phyloP scores from a whole-genome alignment of 2,797 vertebrate genomes.

The Clarias laeviceps region DNA sequence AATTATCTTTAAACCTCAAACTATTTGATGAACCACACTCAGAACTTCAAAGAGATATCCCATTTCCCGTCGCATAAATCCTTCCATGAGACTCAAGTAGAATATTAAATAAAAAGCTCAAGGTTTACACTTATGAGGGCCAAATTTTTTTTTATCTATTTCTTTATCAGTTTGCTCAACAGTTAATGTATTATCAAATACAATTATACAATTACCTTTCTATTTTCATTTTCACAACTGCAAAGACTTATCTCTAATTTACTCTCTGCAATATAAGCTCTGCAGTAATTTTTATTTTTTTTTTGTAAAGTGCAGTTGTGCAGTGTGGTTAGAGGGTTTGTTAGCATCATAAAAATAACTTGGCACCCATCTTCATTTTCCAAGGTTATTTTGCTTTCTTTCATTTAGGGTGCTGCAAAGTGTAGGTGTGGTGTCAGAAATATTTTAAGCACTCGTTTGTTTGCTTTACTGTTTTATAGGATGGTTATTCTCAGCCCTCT shows the following conservation, averaged over 20 bases:
- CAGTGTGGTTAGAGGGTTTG: slow-evolving; percentile 11
- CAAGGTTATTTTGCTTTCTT: slow-evolving; percentile 29
- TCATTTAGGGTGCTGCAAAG: slow-evolving; percentile 29
- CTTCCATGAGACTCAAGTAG: background rate
- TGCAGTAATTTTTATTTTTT: too few relatives aligned
- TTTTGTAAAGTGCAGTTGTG: background rate
- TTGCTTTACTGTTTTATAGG: slow-evolving; percentile 8
- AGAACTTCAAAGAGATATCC: background rate
- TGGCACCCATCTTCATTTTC: slow-evolving; percentile 16
- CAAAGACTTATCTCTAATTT: background rate
- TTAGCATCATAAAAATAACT: slow-evolving; percentile 33
- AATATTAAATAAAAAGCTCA: slow-evolving; percentile 7
- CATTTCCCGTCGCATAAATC: background rate
- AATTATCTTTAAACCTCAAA: slow-evolving; percentile 37
- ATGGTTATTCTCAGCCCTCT: background rate
- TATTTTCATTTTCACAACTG: background rate
- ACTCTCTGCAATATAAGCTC: background rate
- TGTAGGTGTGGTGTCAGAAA: slow-evolving; percentile 43
- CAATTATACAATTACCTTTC: background rate
- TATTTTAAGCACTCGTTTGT: slow-evolving; percentile 22
- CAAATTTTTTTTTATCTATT: background rate
- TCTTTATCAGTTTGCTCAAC: background rate
- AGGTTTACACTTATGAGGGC: slow-evolving; percentile 1
- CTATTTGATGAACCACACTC: background rate
- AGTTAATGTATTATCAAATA: slow-evolving; percentile 1